Conservation (phyloP, 2,888 invertebrate species). For the Ophioninae sp. region DNA sequence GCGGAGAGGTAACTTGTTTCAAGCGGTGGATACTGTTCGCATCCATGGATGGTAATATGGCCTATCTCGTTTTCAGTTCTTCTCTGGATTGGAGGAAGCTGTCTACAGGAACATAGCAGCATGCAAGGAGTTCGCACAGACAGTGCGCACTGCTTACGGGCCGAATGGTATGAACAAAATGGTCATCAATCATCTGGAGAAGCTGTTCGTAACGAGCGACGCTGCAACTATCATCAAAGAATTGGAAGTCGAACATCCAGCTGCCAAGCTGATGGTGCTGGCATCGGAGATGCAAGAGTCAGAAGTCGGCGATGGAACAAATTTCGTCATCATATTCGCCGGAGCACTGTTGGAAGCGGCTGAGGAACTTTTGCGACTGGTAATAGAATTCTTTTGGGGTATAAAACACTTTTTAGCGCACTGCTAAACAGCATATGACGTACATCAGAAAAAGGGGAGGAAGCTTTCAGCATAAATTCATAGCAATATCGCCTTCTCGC, state of each 20-base stretch:
- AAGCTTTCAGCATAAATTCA: too few relatives aligned
- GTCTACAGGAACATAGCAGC: constrained; percentile 97
- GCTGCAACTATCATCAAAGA: constrained; percentile 98
- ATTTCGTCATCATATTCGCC: constrained; percentile 97
- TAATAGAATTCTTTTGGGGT: constrained; percentile 69
- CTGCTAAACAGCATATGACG: background rate
- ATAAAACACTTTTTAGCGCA: background rate
- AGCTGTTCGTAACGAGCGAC: constrained; percentile 99
- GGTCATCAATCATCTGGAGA: constrained; percentile 99
- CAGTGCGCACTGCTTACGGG: constrained; percentile 97
- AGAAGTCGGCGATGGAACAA: constrained; percentile 99
- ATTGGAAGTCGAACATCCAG: constrained; percentile 98
- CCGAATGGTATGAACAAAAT: constrained; percentile 99
- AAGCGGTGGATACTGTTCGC: background rate
- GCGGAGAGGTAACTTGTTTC: background rate
- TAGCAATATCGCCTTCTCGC: background rate
- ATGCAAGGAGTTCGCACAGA: constrained; percentile 96
- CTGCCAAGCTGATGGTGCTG: constrained; percentile 97
- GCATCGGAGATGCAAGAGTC: constrained; percentile 99
- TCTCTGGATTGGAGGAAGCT: constrained; percentile 96
- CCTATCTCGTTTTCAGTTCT: constrained; percentile 69
- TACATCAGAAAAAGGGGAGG: too few relatives aligned
- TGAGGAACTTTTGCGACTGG: constrained; percentile 94
- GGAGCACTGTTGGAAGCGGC: constrained; percentile 96
- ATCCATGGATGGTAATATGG: background rate